phyloP scores from a whole-genome alignment of 1,140 invertebrate species.

The Trinorchestia longiramus region DNA sequence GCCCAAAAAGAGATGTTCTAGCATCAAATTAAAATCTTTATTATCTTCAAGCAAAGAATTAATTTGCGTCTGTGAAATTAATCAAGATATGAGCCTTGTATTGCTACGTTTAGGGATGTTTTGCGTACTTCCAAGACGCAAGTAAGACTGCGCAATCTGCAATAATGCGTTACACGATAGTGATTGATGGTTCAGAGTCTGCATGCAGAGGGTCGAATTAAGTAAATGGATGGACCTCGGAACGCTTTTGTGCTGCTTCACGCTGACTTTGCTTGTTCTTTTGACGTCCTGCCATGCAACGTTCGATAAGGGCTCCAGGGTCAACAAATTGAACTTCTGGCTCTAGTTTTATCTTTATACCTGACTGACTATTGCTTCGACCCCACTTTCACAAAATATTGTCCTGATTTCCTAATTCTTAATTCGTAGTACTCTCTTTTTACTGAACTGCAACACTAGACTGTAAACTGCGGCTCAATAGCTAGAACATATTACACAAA shows the following conservation, averaged over 20 bases:
- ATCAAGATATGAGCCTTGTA: not conserved
- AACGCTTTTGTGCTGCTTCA: not conserved
- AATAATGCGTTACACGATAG: conserved; percentile 16
- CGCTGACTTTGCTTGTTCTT: not conserved
- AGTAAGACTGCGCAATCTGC: not conserved
- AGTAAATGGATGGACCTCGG: conserved; percentile 7
- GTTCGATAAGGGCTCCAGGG: not conserved
- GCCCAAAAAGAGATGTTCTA: not conserved
- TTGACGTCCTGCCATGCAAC: not conserved
- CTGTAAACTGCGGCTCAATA: not conserved
- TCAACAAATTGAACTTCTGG: not conserved
- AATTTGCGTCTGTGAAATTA: not conserved
- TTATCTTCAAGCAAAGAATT: not conserved
- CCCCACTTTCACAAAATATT: not conserved
- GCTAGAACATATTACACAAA: not conserved
- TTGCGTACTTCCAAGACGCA: not conserved
- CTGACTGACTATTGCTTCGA: not conserved
- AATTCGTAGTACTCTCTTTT: too few relatives aligned
- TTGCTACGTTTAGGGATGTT: not conserved
- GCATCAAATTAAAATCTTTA: not conserved
- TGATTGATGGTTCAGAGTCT: not conserved
- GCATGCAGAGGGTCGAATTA: conserved; percentile 16
- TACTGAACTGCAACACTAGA: not conserved
- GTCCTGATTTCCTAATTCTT: not conserved
- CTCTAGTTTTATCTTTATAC: not conserved